Conservation (phyloP, 2,113 vertebrate genomes). For the Oreocharis arfaki region DNA sequence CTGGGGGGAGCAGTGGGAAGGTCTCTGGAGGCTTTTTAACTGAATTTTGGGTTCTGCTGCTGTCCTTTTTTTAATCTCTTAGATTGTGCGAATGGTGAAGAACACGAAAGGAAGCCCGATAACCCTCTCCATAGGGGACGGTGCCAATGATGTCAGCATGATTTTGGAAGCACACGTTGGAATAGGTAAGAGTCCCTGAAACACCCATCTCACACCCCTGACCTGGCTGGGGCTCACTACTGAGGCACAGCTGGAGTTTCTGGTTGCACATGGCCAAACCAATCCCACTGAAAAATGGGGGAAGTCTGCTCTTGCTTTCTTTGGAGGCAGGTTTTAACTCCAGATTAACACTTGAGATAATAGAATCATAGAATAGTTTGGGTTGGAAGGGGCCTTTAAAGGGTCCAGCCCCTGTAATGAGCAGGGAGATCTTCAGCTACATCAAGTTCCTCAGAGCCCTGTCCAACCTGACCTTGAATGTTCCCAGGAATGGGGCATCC, state of each 20-base stretch:
- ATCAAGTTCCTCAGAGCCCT: neutral
- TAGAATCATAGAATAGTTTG: neutral
- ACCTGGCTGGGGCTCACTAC: neutral
- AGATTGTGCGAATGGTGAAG: conserved; percentile 99
- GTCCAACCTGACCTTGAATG: neutral
- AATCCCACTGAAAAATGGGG: neutral
- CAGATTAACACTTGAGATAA: neutral
- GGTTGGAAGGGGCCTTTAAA: neutral
- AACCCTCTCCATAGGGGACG: conserved; percentile 92
- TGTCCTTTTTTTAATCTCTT: neutral
- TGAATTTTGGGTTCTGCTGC: neutral
- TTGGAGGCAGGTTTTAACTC: neutral
- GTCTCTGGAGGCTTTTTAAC: neutral
- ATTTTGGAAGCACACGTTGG: conserved; percentile 98
- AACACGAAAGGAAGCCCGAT: conserved; percentile 91
- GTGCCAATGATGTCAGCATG: conserved; percentile 98
- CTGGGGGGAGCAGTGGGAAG: neutral
- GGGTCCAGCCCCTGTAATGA: neutral
- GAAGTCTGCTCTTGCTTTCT: neutral
- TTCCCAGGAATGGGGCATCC: neutral
- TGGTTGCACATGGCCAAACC: neutral
- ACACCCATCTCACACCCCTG: neutral
- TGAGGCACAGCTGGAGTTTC: neutral
- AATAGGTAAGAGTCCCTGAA: conserved; percentile 81
- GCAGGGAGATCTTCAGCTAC: neutral